Evolutionary conservation across 2,888 invertebrate genomes (phyloP).

Genomic region (Melolontha melolontha): DNA sequence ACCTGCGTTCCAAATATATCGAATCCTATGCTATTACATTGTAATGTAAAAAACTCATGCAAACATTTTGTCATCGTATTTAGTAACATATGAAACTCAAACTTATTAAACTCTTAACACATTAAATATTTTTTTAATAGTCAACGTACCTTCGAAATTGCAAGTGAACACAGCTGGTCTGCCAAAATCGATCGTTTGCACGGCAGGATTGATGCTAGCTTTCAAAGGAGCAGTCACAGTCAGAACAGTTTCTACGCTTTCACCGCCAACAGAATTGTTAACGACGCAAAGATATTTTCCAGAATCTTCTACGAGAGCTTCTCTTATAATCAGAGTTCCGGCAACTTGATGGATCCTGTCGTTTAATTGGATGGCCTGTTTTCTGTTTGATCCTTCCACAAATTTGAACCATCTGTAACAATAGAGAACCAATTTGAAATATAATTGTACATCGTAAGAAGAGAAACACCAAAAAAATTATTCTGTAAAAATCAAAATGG

Average conservation of each 20-base stretch:
- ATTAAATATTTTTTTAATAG: no score
- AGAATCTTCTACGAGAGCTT: constrained; percentile 91
- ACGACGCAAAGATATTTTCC: constrained; percentile 95
- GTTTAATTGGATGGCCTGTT: constrained; percentile 89
- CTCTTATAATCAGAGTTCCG: constrained; percentile 92
- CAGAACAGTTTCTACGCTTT: constrained; percentile 91
- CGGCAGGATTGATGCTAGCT: constrained; percentile 87
- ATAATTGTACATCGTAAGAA: background rate
- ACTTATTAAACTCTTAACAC: no score
- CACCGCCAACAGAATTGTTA: constrained; percentile 94
- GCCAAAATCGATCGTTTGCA: constrained; percentile 93
- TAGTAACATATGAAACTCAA: no score
- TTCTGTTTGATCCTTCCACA: constrained; percentile 86
- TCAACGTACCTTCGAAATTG: constrained; percentile 77
- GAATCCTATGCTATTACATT: no score
- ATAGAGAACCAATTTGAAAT: constrained; percentile 49
- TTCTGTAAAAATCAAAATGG: background rate
- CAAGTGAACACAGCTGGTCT: constrained; percentile 93
- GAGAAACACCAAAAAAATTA: constrained; percentile 4
- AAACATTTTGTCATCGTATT: no score
- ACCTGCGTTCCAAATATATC: no score
- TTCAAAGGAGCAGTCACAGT: constrained; percentile 93
- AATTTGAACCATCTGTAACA: constrained; percentile 95
- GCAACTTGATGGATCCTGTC: constrained; percentile 93
- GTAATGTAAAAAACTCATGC: no score